phyloP scores from a whole-genome alignment of 2,797 vertebrate species.

The Cyprinella venusta region DNA sequence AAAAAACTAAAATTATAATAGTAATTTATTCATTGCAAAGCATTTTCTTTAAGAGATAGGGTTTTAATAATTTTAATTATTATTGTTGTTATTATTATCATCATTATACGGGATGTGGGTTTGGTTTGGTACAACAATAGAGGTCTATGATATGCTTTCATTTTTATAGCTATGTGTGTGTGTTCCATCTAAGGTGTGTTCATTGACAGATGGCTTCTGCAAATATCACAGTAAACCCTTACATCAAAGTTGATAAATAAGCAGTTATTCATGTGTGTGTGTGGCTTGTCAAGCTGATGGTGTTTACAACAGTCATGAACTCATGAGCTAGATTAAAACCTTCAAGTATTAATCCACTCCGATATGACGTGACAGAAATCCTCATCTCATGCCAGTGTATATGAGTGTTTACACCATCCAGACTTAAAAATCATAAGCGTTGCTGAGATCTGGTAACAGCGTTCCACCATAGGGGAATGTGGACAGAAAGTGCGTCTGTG shows the following conservation, averaged over 20 bases:
- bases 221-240: constrained; percentile 22
- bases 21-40: not conserved
- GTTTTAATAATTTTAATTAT: not conserved
- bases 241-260: constrained; percentile 22
- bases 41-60: not conserved
- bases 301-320: constrained; percentile 50
- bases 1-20: too few relatives aligned
- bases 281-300: constrained; percentile 32
- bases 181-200: not conserved
- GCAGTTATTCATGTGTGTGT: not conserved
- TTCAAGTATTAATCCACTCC: constrained; percentile 54
- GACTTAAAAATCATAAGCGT: constrained; percentile 51
- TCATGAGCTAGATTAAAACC: constrained; percentile 52
- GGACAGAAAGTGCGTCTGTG: constrained; percentile 22
- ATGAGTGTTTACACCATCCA: constrained; percentile 35
- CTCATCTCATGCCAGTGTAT: constrained; percentile 46
- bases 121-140: not conserved
- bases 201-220: not conserved
- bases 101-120: not conserved
- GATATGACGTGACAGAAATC: constrained; percentile 48
- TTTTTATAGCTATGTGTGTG: not conserved
- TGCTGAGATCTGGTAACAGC: constrained; percentile 47
- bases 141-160: not conserved
- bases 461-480: constrained; percentile 40
- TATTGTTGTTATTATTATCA: not conserved